These are phyloP conservation scores for Embidobia sp. DNA, from an alignment of 2,888 invertebrate species.

Conservation along the genomic window DNA sequence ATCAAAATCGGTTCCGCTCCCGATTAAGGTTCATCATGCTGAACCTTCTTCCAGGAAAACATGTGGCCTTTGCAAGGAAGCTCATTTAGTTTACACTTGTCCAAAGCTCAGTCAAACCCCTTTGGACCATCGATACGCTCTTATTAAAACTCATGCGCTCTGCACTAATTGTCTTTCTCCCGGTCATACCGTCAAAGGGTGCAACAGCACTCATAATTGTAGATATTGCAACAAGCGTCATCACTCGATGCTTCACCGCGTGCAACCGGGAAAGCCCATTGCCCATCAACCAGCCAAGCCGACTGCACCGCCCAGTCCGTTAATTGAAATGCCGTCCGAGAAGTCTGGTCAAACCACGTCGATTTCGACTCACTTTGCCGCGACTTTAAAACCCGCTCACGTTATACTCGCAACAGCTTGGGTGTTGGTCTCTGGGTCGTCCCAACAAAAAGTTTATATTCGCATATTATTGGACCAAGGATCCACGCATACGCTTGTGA, in stretches of 20 bases:
- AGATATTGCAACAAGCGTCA: not conserved
- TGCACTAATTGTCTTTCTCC: not conserved
- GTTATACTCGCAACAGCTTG: not conserved
- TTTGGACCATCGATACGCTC: too few species aligned
- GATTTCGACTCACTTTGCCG: not conserved
- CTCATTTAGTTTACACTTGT: too few species aligned
- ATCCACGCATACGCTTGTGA: not conserved
- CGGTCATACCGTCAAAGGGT: not conserved
- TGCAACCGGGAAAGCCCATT: not conserved
- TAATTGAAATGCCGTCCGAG: too few species aligned
- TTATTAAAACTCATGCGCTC: not conserved
- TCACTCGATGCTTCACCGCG: not conserved
- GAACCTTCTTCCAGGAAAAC: too few species aligned
- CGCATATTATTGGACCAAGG: not conserved
- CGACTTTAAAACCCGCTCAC: not conserved
- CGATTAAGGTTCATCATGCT: too few species aligned
- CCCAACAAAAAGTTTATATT: not conserved
- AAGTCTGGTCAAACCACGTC: too few species aligned
- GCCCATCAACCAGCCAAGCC: not conserved
- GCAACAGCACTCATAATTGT: not conserved
- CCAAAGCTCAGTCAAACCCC: too few species aligned
- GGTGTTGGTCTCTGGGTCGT: not conserved
- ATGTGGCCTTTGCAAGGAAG: too few species aligned
- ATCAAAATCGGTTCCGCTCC: too few species aligned
- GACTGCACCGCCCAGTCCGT: too few species aligned